Conservation (phyloP, 2,113 vertebrate genomes). For the Pterocles gutturalis region DNA sequence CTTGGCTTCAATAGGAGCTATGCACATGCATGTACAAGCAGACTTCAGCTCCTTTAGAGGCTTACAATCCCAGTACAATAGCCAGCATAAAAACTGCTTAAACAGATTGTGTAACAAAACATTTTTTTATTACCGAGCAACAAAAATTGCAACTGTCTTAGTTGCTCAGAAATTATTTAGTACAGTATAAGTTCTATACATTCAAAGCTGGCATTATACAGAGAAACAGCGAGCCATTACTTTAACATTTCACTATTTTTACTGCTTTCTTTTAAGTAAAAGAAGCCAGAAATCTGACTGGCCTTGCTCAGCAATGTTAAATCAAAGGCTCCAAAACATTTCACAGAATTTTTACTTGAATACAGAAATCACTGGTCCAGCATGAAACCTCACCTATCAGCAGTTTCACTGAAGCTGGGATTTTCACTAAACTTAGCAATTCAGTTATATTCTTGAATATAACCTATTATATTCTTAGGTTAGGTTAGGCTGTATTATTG, state of each 20-base stretch:
- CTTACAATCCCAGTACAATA: neutral
- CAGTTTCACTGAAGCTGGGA: neutral
- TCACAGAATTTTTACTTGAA: neutral
- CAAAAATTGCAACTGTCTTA: neutral
- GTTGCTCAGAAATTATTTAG: neutral
- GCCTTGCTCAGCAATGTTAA: neutral
- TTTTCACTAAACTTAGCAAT: neutral
- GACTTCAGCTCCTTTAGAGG: neutral
- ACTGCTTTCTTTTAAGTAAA: neutral
- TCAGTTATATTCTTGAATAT: neutral
- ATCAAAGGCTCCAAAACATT: neutral
- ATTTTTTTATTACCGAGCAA: neutral
- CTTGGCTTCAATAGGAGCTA: neutral
- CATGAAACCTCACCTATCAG: neutral
- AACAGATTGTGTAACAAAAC: neutral
- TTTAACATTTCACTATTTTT: neutral
- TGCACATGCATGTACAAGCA: neutral
- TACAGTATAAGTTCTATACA: neutral
- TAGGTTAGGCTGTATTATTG: neutral
- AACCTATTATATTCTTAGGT: neutral
- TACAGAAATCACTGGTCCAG: neutral
- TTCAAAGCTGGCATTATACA: neutral
- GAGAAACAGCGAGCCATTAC: neutral
- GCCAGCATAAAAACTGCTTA: neutral
- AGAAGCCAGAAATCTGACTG: neutral